phyloP scores from a whole-genome alignment of 2,888 invertebrate genomes.

The Hipparchia semele region DNA sequence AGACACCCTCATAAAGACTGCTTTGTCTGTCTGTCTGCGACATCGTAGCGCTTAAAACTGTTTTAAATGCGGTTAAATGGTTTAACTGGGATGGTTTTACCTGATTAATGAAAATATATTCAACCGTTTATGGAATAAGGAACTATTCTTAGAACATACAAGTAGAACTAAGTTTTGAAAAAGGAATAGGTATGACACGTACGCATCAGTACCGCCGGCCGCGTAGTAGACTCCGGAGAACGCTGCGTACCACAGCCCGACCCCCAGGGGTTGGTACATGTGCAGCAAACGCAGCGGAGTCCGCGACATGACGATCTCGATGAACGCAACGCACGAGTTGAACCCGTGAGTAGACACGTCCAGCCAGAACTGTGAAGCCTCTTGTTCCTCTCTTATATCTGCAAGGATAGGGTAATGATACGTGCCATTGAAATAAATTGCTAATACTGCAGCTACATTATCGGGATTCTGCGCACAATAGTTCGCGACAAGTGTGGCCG shows the following conservation, averaged over 20 bases:
- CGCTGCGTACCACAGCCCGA: constrained; percentile 86
- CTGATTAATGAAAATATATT: too few relatives aligned
- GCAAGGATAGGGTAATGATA: not conserved
- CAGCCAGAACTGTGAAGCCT: constrained; percentile 52
- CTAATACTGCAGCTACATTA: not conserved
- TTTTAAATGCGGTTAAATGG: too few relatives aligned
- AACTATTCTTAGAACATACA: too few relatives aligned
- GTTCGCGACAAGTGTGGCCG: too few relatives aligned
- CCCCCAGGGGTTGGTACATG: constrained; percentile 85
- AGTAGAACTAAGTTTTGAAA: too few relatives aligned
- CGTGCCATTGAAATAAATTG: not conserved
- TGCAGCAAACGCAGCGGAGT: constrained; percentile 82
- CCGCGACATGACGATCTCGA: constrained; percentile 86
- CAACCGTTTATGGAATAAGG: too few relatives aligned
- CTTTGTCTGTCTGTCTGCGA: too few relatives aligned
- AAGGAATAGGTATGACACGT: constrained; percentile 46
- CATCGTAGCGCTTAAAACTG: too few relatives aligned
- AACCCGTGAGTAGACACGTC: constrained; percentile 79
- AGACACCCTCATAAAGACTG: too few relatives aligned
- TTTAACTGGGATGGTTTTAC: too few relatives aligned
- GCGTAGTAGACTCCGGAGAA: constrained; percentile 88
- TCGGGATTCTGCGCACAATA: not conserved
- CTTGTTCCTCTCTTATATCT: constrained; percentile 35
- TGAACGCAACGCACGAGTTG: constrained; percentile 88
- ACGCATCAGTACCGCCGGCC: constrained; percentile 86